phyloP scores from a whole-genome alignment of 2,113 vertebrate species.

The Cavia aperea region DNA sequence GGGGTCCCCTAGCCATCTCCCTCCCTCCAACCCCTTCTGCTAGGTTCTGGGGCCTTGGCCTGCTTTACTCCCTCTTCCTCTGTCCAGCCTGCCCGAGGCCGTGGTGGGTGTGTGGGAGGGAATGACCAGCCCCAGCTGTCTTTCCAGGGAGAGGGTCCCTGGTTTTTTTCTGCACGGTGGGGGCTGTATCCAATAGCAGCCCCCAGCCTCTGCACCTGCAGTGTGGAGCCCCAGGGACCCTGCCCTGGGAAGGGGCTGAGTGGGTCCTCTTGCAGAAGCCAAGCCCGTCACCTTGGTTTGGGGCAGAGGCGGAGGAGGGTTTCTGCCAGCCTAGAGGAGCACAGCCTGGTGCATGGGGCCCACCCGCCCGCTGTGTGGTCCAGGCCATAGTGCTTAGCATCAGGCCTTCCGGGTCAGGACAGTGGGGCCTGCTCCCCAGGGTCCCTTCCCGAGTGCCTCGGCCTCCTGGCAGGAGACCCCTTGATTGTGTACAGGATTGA shows the following conservation, averaged over 20 bases:
- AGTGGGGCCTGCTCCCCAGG: neutral
- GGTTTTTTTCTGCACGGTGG: neutral
- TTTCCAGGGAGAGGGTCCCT: neutral
- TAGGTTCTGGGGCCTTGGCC: neutral
- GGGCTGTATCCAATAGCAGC: neutral
- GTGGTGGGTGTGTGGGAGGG: neutral
- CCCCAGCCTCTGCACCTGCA: too few relatives aligned
- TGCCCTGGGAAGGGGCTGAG: neutral
- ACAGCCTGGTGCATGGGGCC: neutral
- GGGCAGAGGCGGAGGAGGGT: neutral
- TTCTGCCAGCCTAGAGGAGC: fast-evolving
- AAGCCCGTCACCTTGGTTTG: neutral
- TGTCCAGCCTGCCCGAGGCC: neutral
- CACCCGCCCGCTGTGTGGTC: fast-evolving
- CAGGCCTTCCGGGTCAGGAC: neutral
- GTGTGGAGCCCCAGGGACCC: neutral
- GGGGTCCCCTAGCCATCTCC: neutral
- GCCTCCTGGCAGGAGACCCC: neutral
- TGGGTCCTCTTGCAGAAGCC: neutral
- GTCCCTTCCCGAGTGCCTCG: fast-evolving
- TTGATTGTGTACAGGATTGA: fast-evolving
- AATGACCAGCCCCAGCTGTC: neutral
- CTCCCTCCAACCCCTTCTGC: neutral
- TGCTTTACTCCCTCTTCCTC: too few relatives aligned
- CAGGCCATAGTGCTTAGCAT: fast-evolving